A percentile compares a stretch with the other conserved stretches of the same genome.
Evolutionary conservation across 2,797 vertebrate genomes (phyloP).

Genomic region (Rhinella marina): DNA sequence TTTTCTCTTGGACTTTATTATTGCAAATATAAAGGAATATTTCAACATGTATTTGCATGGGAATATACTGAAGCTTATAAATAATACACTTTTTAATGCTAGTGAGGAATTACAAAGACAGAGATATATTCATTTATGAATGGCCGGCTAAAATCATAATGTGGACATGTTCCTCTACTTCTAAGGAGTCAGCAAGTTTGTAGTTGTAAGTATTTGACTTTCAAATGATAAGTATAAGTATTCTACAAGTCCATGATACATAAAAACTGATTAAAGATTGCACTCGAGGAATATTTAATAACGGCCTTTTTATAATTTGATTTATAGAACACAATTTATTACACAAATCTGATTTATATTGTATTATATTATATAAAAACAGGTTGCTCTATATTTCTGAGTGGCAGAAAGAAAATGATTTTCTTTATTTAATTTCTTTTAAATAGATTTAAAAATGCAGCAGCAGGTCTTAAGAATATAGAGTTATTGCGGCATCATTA

Average conservation of each 20-base stretch:
- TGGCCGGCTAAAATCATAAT: not conserved
- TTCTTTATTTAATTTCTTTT: constrained; percentile 50
- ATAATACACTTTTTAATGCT: constrained; percentile 36
- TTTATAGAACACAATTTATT: constrained; percentile 69
- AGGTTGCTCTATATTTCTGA: constrained; percentile 36
- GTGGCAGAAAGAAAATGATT: constrained; percentile 38
- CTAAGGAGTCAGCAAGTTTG: constrained; percentile 85
- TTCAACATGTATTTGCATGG: constrained; percentile 27
- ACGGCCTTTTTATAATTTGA: constrained; percentile 69
- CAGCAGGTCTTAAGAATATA: constrained; percentile 28
- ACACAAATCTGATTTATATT: constrained; percentile 64
- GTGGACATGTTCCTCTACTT: constrained; percentile 64
- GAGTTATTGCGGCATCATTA: not conserved
- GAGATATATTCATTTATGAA: constrained; percentile 17
- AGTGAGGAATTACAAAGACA: constrained; percentile 10
- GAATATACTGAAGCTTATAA: constrained; percentile 11
- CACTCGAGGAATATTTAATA: constrained; percentile 70
- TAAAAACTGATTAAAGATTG: constrained; percentile 79
- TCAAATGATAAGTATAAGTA: constrained; percentile 91
- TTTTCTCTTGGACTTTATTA: not conserved
- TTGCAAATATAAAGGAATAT: constrained; percentile 6
- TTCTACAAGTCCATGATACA: constrained; percentile 75
- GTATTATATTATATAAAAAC: constrained; percentile 58
- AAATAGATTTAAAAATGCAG: constrained; percentile 37
- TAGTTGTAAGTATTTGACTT: constrained; percentile 86